Conservation (phyloP, 2,888 invertebrate genomes). For the Lasioglossum calceatum region DNA sequence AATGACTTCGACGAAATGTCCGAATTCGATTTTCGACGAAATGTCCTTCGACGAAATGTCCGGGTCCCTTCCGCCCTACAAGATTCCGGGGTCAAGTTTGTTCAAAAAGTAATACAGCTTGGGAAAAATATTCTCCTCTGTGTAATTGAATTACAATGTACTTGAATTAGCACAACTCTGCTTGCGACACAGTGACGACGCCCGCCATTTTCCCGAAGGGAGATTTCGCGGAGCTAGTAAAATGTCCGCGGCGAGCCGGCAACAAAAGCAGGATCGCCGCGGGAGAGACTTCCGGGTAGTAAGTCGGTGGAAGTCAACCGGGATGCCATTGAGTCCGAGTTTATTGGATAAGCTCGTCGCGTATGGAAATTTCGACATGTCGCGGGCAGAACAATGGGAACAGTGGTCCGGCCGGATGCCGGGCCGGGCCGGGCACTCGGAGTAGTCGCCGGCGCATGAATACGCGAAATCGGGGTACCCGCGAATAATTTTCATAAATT, state of each 20-base stretch:
- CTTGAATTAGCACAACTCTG: too few species aligned
- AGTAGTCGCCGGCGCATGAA: slow-evolving; percentile 64
- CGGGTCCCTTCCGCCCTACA: too few species aligned
- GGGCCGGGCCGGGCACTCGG: neutral
- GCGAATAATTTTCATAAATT: slow-evolving; percentile 83
- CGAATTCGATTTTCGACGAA: too few species aligned
- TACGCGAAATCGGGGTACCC: slow-evolving; percentile 74
- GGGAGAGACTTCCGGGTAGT: slow-evolving; percentile 50
- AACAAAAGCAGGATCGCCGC: slow-evolving; percentile 11
- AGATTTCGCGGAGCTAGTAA: neutral
- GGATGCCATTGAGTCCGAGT: slow-evolving; percentile 42
- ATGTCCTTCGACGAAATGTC: too few species aligned
- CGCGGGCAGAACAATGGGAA: slow-evolving; percentile 62
- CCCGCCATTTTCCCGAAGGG: neutral
- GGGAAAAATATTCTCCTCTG: too few species aligned
- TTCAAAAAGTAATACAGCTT: too few species aligned
- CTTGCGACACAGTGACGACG: neutral
- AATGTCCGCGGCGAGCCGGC: neutral
- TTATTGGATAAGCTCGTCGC: slow-evolving; percentile 66
- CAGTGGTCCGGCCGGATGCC: slow-evolving; percentile 54
- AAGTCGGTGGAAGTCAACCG: slow-evolving; percentile 40
- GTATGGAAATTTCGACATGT: slow-evolving; percentile 67
- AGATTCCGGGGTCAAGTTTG: too few species aligned
- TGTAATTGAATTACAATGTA: too few species aligned
- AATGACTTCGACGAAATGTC: too few species aligned